Evolutionary conservation across 2,113 vertebrate genomes (phyloP), one percentile per base, ranked within the genome.

Genomic region (Platycercus adscitus): DNA sequence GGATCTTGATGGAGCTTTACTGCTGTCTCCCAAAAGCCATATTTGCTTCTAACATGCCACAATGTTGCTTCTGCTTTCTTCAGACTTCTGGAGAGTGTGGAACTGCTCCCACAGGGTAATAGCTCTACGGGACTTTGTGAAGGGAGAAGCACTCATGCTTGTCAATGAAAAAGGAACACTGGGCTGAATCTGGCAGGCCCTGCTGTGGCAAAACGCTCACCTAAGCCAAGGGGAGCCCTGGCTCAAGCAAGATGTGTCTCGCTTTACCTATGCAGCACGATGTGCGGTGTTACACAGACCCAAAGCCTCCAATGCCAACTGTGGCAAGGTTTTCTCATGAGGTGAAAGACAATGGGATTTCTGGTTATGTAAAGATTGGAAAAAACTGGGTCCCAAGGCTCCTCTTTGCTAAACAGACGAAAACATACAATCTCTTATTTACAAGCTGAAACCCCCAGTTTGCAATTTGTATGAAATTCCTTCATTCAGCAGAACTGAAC

Each of bases 41-140:
- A 68, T 95, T 95, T 96, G 93, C 95, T 98, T 96, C 96, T 95
- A 89, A 94, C 95, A 96, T 98, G 98, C 98, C 98, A 98, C 97
- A 97, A 97, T 98, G 98, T 95, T 98, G 98, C 97, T 98, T 97
- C 97, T 96, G 95, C 92, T 95, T 98, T 91, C 95, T 95, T 80
- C 97, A 75, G 96, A 85, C 87, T 91, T 95, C 95, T 95, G 95
- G 85, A 93, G 92, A 97, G 91, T 35, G 73, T 69, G 73, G 79
- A 72, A 90, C 56, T 15, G 89, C 95, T 66, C 88, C 89, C 88
- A 53, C 79, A 7, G 53, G 78, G 94, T 63, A 47, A 83, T 17
- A 28, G 90, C 80, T 91, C 94, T 60, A 52, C 21, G 13, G 87
- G 88, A 26, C 90, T 92, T 68, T 25, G 82, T 23, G 80, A 71